These are phyloP conservation scores for Trematocara variabile DNA, from an alignment of 2,113 vertebrate genomes.

Conservation along the genomic window DNA sequence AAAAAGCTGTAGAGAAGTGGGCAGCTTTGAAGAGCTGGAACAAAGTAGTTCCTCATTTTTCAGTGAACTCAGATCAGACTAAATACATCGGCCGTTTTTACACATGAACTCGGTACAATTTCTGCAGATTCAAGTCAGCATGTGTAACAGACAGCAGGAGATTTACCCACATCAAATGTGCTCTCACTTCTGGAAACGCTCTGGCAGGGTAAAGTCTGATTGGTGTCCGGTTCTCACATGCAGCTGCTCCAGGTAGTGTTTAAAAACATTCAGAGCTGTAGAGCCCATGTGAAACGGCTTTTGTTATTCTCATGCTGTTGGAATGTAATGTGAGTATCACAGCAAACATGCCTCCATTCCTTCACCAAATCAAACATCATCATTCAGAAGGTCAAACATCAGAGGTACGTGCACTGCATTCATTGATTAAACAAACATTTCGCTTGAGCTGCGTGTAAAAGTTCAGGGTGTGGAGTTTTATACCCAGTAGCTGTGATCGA, in stretches of 20 bases:
- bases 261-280: background rate
- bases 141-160: background rate
- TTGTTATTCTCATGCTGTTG: background rate
- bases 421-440: conserved; percentile 30
- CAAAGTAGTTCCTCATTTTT: background rate
- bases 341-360: background rate
- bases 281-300: background rate
- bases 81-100: background rate
- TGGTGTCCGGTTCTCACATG: background rate
- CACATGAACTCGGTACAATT: background rate
- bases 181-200: background rate
- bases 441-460: background rate
- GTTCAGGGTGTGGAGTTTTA: background rate
- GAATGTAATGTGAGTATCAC: background rate
- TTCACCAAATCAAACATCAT: background rate
- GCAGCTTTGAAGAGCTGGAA: background rate
- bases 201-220: background rate
- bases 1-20: background rate
- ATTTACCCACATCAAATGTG: background rate
- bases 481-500: background rate
- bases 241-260: background rate
- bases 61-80: background rate
- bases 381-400: background rate
- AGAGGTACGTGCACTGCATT: background rate
- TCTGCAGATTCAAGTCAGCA: background rate